phyloP scores from a whole-genome alignment of 2,797 vertebrate genomes.

The Sebastes itinus region DNA sequence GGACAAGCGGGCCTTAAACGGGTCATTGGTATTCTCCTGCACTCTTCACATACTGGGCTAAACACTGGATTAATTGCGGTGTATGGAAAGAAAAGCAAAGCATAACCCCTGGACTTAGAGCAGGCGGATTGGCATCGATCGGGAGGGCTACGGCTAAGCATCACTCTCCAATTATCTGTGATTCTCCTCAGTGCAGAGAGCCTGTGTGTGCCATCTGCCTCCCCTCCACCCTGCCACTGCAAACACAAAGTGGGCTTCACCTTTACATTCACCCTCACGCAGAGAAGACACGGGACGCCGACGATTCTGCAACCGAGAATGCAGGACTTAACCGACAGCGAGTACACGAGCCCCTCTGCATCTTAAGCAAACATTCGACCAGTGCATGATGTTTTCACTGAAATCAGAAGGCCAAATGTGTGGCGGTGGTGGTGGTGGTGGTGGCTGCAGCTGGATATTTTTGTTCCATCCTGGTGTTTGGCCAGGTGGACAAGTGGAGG shows the following conservation, averaged over 20 bases:
- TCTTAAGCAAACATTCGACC: not conserved
- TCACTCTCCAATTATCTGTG: slow-evolving; percentile 79
- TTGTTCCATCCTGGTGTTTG: slow-evolving; percentile 28
- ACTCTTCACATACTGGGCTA: slow-evolving; percentile 69
- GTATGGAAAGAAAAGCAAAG: slow-evolving; percentile 83
- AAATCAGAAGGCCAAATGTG: not conserved
- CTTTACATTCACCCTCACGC: slow-evolving; percentile 58
- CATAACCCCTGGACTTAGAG: slow-evolving; percentile 78
- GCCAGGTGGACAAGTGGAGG: slow-evolving; percentile 59
- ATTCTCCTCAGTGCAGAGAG: slow-evolving; percentile 76
- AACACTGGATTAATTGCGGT: slow-evolving; percentile 81
- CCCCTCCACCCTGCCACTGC: slow-evolving; percentile 60
- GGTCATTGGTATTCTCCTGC: slow-evolving; percentile 83
- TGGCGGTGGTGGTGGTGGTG: not conserved
- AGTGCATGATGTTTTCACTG: not conserved
- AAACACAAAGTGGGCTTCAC: slow-evolving; percentile 72
- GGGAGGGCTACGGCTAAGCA: slow-evolving; percentile 73
- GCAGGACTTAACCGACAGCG: slow-evolving; percentile 20
- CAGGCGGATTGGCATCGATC: slow-evolving; percentile 80
- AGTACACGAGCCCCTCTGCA: not conserved
- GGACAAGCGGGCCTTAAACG: slow-evolving; percentile 65
- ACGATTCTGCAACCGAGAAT: slow-evolving; percentile 6
- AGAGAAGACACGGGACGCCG: slow-evolving; percentile 19
- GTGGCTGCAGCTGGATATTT: slow-evolving; percentile 14
- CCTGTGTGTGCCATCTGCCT: slow-evolving; percentile 76